These are phyloP conservation scores for Lepus europaeus DNA, from an alignment of 2,113 vertebrate genomes.

Conservation along the genomic window DNA sequence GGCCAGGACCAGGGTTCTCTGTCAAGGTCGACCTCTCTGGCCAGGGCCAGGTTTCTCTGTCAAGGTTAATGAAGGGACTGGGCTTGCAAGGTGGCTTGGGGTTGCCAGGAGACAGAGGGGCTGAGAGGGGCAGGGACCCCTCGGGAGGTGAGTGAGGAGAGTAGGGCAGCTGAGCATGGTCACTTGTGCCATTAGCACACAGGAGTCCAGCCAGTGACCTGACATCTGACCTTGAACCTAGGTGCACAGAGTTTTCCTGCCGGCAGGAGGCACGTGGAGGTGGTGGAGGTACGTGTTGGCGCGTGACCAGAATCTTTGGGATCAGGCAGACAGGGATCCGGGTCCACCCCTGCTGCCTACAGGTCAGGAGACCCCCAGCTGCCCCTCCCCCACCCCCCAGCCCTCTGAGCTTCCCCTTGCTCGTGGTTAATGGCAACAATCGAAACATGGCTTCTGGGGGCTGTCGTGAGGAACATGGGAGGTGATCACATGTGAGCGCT, in stretches of 20 bases:
- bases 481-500: neutral
- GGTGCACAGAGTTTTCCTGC: neutral
- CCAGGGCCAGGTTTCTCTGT: neutral
- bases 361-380: neutral
- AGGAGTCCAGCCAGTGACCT: neutral
- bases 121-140: neutral
- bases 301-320: neutral
- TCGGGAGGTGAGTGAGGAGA: neutral
- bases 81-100: neutral
- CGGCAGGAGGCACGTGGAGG: neutral
- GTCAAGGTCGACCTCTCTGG: neutral
- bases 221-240: neutral
- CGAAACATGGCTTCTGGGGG: neutral
- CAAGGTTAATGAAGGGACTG: neutral
- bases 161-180: accelerated
- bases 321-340: neutral
- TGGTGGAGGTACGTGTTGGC: too few relatives aligned
- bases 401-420: neutral
- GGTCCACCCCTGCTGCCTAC: neutral
- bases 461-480: neutral
- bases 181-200: neutral
- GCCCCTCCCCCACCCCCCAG: neutral
- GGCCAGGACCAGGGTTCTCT: too few relatives aligned
- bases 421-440: neutral
- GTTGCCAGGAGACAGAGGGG: neutral